Percentiles rank a stretch among this genome's conserved stretches.
phyloP scores from a whole-genome alignment of 2,888 invertebrate genomes.

The Agonopterix heracliana region DNA sequence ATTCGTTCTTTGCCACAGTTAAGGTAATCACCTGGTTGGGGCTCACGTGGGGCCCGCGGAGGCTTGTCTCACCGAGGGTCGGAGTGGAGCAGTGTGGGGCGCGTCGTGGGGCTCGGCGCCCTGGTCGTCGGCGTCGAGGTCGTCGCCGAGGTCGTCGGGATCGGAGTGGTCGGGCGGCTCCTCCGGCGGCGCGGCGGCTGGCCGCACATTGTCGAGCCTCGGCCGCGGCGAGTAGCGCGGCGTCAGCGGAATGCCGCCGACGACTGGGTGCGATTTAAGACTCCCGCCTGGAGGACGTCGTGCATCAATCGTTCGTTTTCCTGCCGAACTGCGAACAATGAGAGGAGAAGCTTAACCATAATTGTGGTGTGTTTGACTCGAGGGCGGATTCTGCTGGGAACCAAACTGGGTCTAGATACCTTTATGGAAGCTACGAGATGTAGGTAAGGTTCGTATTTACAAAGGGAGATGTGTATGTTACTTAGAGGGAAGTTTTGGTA shows the following conservation, averaged over 20 bases:
- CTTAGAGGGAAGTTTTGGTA: no score
- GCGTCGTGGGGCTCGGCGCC: slow-evolving; percentile 10
- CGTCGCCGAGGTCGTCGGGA: slow-evolving; percentile 8
- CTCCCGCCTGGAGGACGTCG: slow-evolving; percentile 81
- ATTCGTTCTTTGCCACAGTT: slow-evolving; percentile 16
- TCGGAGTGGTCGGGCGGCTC: slow-evolving; percentile 27
- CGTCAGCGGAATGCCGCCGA: slow-evolving; percentile 72
- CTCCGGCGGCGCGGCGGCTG: slow-evolving; percentile 67
- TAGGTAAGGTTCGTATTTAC: no score
- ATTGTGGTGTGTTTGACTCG: slow-evolving; percentile 16
- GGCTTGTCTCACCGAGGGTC: slow-evolving; percentile 28
- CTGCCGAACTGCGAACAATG: slow-evolving; percentile 85
- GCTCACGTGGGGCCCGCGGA: slow-evolving; percentile 39
- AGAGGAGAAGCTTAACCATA: slow-evolving; percentile 47
- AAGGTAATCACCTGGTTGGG: slow-evolving; percentile 12
- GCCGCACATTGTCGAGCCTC: slow-evolving; percentile 62
- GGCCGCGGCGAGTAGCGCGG: slow-evolving; percentile 72
- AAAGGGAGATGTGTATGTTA: no score
- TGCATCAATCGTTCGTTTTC: slow-evolving; percentile 91
- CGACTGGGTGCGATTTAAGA: slow-evolving; percentile 75
- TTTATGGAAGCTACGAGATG: neutral
- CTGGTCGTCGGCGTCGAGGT: slow-evolving; percentile 14
- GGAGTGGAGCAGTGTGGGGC: slow-evolving; percentile 15
- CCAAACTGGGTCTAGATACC: slow-evolving; percentile 11
- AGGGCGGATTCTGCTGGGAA: slow-evolving; percentile 30